phyloP scores from a whole-genome alignment of 2,797 vertebrate species.

The Notoglanidium macrostoma region DNA sequence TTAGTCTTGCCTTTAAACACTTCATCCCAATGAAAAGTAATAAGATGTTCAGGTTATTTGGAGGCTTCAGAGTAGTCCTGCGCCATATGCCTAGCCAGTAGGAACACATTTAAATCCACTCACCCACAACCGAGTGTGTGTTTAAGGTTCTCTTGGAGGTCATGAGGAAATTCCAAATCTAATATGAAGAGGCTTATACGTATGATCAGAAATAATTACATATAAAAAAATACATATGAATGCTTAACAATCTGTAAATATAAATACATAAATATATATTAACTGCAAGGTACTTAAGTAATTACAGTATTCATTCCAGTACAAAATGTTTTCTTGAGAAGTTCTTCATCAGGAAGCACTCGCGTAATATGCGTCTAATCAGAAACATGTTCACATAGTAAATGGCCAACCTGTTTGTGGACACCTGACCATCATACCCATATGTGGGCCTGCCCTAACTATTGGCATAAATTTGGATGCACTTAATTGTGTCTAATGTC shows the following conservation, averaged over 20 bases:
- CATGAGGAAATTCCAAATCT: neutral
- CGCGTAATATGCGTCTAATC: neutral
- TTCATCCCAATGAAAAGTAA: slow-evolving; percentile 45
- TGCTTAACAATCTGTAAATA: neutral
- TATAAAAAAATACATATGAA: neutral
- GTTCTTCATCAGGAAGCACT: no score
- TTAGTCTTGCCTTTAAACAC: slow-evolving; percentile 51
- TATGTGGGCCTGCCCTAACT: neutral
- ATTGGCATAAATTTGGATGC: neutral
- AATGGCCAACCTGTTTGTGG: neutral
- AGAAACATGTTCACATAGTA: neutral
- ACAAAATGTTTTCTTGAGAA: neutral
- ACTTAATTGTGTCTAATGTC: neutral
- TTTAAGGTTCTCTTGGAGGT: neutral
- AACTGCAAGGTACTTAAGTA: neutral
- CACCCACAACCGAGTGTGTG: neutral
- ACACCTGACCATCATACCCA: no score
- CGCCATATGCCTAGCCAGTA: neutral
- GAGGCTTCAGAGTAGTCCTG: slow-evolving; percentile 11
- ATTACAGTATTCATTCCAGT: neutral
- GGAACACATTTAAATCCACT: slow-evolving; percentile 22
- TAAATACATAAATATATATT: neutral
- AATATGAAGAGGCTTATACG: neutral
- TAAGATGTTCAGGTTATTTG: slow-evolving; percentile 37
- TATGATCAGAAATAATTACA: neutral